Evolutionary conservation across 2,888 invertebrate genomes (phyloP).

Genomic region (Lottia scabra): DNA sequence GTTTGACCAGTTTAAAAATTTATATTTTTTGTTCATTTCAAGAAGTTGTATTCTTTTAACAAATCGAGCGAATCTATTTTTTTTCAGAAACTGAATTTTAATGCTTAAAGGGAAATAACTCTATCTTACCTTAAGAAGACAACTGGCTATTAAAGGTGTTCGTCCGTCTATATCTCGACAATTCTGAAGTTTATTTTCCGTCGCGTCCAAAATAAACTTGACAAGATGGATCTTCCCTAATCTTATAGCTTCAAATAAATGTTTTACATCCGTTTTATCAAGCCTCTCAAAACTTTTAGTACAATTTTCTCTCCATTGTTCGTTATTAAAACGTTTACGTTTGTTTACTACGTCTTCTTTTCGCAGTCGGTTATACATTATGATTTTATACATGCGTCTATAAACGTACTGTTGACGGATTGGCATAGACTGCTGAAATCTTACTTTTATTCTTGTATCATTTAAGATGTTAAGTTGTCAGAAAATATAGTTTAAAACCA

Average conservation of each 20-base stretch:
- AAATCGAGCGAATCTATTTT: too few species aligned
- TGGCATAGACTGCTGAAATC: too few species aligned
- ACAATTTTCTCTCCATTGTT: neutral
- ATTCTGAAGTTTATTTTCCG: constrained; percentile 28
- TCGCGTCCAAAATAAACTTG: constrained; percentile 29
- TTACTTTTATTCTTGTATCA: too few species aligned
- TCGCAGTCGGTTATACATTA: neutral
- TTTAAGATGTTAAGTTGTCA: too few species aligned
- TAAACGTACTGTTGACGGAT: too few species aligned
- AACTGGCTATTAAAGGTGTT: constrained; percentile 30
- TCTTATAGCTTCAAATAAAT: constrained; percentile 28
- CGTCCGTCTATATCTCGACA: constrained; percentile 24
- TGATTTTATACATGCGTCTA: too few species aligned
- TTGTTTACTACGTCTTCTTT: neutral
- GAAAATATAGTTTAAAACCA: too few species aligned
- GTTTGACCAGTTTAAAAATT: too few species aligned
- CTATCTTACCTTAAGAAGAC: constrained; percentile 30
- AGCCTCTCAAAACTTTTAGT: neutral
- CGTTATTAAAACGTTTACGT: neutral
- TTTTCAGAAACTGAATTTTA: too few species aligned
- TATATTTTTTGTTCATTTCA: too few species aligned
- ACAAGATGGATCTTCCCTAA: constrained; percentile 31
- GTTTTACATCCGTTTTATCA: constrained; percentile 22
- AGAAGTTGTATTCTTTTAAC: too few species aligned
- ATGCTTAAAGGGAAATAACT: too few species aligned